A percentile compares a stretch with the other conserved stretches of the same genome.
phyloP scores from a whole-genome alignment of 1,140 invertebrate genomes.

The Augochlora pura region DNA sequence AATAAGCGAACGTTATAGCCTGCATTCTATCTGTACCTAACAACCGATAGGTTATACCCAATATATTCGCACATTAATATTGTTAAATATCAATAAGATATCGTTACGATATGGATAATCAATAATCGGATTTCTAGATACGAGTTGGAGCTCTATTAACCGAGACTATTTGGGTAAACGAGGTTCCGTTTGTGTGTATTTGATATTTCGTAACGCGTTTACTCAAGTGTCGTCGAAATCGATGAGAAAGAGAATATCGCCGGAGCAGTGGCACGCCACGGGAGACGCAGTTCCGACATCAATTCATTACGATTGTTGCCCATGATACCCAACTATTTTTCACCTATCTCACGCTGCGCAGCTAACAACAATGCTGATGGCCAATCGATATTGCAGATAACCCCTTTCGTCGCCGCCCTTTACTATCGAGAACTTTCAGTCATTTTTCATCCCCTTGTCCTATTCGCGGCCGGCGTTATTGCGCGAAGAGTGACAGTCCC shows the following conservation, averaged over 20 bases:
- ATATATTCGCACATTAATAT: no score
- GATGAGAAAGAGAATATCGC: slow-evolving; percentile 46
- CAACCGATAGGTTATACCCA: no score
- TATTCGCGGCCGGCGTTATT: slow-evolving; percentile 58
- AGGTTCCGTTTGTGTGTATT: no score
- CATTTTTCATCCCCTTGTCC: slow-evolving; percentile 66
- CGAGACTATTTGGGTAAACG: no score
- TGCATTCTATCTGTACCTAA: no score
- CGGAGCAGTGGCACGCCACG: slow-evolving; percentile 41
- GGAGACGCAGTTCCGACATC: slow-evolving; percentile 67
- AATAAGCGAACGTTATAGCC: no score
- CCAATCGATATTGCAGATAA: slow-evolving; percentile 61
- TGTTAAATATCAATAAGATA: no score
- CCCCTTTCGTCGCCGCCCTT: slow-evolving; percentile 33
- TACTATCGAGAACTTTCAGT: slow-evolving; percentile 55
- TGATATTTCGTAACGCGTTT: neutral
- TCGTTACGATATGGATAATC: no score
- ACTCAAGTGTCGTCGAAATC: neutral
- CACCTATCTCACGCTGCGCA: slow-evolving; percentile 42
- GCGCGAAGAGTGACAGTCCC: slow-evolving; percentile 54
- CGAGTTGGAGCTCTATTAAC: no score
- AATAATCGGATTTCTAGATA: no score
- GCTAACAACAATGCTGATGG: slow-evolving; percentile 66
- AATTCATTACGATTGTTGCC: slow-evolving; percentile 68
- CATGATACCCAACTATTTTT: slow-evolving; percentile 69